Conservation (phyloP, 2,888 invertebrate species). For the Panzeria rudis region DNA sequence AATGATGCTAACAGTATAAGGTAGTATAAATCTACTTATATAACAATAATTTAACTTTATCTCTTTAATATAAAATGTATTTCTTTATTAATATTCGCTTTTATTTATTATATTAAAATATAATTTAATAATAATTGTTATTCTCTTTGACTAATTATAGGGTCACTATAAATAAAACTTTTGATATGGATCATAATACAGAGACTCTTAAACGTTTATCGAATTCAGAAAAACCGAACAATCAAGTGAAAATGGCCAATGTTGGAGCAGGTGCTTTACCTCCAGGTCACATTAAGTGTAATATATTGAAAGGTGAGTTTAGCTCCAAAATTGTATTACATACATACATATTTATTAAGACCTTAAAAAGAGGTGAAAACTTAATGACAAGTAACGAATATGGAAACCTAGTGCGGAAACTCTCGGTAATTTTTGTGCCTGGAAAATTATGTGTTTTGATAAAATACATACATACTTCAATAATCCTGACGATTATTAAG, state of each 20-base stretch:
- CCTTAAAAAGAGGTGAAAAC: too few relatives aligned
- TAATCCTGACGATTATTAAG: too few relatives aligned
- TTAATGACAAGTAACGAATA: too few relatives aligned
- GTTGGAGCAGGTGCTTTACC: slow-evolving; percentile 87
- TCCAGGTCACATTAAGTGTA: slow-evolving; percentile 96
- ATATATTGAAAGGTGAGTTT: slow-evolving; percentile 92
- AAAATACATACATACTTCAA: too few relatives aligned
- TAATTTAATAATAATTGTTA: slow-evolving; percentile 37
- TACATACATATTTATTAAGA: too few relatives aligned
- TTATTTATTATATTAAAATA: not conserved
- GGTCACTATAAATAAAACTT: slow-evolving; percentile 84
- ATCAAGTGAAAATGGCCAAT: slow-evolving; percentile 88
- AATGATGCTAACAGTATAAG: slow-evolving; percentile 85
- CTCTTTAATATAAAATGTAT: not conserved
- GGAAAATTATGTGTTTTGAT: too few relatives aligned
- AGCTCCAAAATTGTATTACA: not conserved
- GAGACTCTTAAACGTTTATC: slow-evolving; percentile 88
- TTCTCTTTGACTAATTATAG: slow-evolving; percentile 76
- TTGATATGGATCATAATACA: slow-evolving; percentile 85
- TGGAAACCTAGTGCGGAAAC: too few relatives aligned
- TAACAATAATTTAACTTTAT: not conserved
- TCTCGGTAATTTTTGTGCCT: too few relatives aligned
- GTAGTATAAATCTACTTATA: slow-evolving; percentile 79
- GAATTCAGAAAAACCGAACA: slow-evolving; percentile 87
- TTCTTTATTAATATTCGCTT: slow-evolving; percentile 1